These are phyloP conservation scores for Eupithecia abbreviata DNA, from an alignment of 2,888 invertebrate genomes.

Conservation along the genomic window DNA sequence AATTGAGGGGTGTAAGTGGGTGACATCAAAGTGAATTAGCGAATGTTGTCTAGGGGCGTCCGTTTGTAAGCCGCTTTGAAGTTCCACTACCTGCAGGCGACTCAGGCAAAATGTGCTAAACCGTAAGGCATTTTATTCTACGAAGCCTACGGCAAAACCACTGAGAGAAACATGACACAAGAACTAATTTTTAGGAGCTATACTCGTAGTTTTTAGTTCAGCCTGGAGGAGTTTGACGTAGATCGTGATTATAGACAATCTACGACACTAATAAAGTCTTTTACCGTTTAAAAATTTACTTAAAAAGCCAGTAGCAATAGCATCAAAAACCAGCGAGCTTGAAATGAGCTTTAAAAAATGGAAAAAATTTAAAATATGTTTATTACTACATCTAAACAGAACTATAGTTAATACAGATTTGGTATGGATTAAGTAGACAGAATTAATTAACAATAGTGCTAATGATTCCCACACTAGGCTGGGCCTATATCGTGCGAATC, in stretches of 20 bases:
- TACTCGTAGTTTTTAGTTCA: neutral
- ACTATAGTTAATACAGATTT: too few relatives aligned
- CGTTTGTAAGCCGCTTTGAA: conserved; percentile 82
- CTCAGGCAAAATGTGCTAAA: conserved; percentile 68
- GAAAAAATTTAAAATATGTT: too few relatives aligned
- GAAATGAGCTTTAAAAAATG: neutral
- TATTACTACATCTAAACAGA: too few relatives aligned
- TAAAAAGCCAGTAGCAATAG: neutral
- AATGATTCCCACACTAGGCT: too few relatives aligned
- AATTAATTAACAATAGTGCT: too few relatives aligned
- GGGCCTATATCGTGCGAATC: too few relatives aligned
- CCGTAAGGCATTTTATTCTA: conserved; percentile 69
- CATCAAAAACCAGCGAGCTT: neutral
- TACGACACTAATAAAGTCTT: neutral
- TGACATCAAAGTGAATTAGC: conserved; percentile 83
- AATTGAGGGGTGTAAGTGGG: conserved; percentile 59
- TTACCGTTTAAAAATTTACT: neutral
- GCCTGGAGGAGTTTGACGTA: neutral
- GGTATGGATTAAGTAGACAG: too few relatives aligned
- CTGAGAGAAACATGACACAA: conserved; percentile 19
- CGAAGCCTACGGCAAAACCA: conserved; percentile 50
- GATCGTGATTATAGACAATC: neutral
- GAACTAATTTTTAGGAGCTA: conserved; percentile 20
- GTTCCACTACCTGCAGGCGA: conserved; percentile 74
- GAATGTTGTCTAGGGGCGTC: conserved; percentile 83